A percentile compares a stretch with the other conserved stretches of the same genome.
Conservation (phyloP, 2,113 vertebrate genomes). For the Brachypodius melanocephalos region DNA sequence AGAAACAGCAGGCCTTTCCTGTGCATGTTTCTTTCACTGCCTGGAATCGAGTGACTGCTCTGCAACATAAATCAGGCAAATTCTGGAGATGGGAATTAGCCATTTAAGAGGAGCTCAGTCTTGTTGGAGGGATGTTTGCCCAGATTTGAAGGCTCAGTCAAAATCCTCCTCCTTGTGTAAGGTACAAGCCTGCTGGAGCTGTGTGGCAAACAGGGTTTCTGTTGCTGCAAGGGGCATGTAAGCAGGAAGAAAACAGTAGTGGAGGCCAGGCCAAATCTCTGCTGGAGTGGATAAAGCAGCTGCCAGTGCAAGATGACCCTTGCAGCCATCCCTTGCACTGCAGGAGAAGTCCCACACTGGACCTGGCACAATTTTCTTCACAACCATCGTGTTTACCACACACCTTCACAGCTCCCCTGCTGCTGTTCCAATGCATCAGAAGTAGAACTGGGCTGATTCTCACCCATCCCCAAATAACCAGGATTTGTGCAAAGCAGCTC, state of each 20-base stretch:
- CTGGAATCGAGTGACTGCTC: background rate
- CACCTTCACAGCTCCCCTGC: background rate
- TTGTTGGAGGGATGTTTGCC: background rate
- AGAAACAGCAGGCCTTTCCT: background rate
- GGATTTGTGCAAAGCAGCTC: background rate
- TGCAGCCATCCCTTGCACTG: background rate
- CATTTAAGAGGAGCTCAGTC: background rate
- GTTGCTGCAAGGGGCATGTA: background rate
- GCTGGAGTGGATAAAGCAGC: background rate
- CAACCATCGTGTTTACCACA: rapidly evolving
- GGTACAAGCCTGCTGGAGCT: background rate
- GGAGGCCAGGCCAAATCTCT: background rate
- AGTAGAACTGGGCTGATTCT: background rate
- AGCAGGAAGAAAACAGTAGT: background rate
- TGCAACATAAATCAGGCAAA: background rate
- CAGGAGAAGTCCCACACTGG: background rate
- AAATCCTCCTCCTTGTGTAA: background rate
- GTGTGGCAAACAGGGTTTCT: background rate
- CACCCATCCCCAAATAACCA: background rate
- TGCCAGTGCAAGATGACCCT: background rate
- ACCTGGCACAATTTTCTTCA: background rate
- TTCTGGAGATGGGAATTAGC: background rate
- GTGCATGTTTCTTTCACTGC: background rate
- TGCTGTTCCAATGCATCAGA: background rate
- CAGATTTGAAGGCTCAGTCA: background rate